Conservation (phyloP, 2,888 invertebrate species). For the Heliconius ismenius region DNA sequence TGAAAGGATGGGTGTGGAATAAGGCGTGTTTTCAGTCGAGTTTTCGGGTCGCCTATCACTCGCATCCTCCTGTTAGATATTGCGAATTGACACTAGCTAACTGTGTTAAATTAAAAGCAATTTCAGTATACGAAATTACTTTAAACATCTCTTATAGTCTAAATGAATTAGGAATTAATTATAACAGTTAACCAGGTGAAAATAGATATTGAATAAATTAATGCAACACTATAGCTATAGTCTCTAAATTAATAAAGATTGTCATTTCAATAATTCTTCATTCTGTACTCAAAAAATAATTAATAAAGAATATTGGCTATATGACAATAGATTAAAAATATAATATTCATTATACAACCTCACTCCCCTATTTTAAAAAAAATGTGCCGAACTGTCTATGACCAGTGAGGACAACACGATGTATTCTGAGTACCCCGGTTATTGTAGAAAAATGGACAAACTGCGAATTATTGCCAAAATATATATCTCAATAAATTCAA, state of each 20-base stretch:
- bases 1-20: conserved; percentile 68
- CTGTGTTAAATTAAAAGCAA: conserved; percentile 27
- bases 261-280: neutral
- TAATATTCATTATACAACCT: conserved; percentile 13
- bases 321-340: conserved; percentile 16
- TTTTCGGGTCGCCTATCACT: conserved; percentile 69
- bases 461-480: conserved; percentile 23
- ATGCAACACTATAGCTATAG: conserved; percentile 6
- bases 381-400: conserved; percentile 67
- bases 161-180: conserved; percentile 9
- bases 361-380: conserved; percentile 23
- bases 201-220: neutral
- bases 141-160: neutral
- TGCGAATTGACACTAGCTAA: conserved; percentile 58
- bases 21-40: conserved; percentile 69
- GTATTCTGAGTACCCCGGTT: conserved; percentile 37
- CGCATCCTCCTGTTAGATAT: conserved; percentile 77
- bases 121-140: conserved; percentile 21
- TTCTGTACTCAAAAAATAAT: neutral
- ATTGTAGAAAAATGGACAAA: conserved; percentile 19
- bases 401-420: conserved; percentile 67
- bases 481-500: neutral
- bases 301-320: conserved; percentile 21
- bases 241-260: neutral
- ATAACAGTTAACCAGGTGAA: neutral